Conservation (phyloP, 2,113 vertebrate genomes). For the Limnothrissa miodon region DNA sequence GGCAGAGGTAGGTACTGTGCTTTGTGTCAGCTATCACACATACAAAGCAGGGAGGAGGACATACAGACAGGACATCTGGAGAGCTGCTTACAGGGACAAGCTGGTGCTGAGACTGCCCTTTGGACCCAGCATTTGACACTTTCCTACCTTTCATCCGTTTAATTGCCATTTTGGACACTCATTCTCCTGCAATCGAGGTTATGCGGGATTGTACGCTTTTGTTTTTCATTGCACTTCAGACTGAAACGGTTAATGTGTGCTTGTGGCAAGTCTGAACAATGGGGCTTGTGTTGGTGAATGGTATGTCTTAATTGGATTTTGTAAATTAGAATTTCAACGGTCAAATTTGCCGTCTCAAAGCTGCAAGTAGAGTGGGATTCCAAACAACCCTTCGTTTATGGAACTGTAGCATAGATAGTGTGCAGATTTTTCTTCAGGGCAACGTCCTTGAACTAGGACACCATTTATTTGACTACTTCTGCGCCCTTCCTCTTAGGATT, state of each 20-base stretch:
- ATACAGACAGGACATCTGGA: neutral
- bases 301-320: slow-evolving; percentile 4
- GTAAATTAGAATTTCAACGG: neutral
- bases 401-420: slow-evolving; percentile 11
- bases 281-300: neutral
- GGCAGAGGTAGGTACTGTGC: neutral
- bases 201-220: neutral
- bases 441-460: neutral
- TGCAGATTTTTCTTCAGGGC: neutral
- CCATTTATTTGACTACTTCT: neutral
- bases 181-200: neutral
- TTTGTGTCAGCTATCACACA: neutral
- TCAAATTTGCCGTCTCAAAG: neutral
- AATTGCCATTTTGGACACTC: neutral
- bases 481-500: neutral
- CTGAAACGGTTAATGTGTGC: slow-evolving; percentile 13
- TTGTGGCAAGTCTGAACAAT: slow-evolving; percentile 9
- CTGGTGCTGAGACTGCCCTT: neutral
- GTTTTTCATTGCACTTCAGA: slow-evolving; percentile 29
- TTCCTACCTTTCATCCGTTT: neutral
- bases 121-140: neutral
- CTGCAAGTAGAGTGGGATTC: neutral
- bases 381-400: neutral
- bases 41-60: neutral
- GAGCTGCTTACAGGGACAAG: neutral